phyloP scores from a whole-genome alignment of 2,888 invertebrate species.

The Eristalis intricaria region DNA sequence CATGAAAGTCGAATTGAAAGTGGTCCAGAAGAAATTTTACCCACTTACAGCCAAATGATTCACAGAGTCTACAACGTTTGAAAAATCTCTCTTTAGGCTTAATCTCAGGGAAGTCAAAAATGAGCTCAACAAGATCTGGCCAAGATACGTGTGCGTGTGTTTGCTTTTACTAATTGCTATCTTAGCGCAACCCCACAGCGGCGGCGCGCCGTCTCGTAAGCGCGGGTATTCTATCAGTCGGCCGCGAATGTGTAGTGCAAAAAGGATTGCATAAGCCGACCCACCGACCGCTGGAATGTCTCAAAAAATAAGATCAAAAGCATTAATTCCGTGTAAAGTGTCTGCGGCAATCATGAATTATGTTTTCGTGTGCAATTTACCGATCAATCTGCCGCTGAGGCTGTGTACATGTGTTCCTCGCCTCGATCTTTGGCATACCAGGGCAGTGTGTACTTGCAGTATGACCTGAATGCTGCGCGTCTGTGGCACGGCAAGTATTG shows the following conservation, averaged over 20 bases:
- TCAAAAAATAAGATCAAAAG: conserved; percentile 64
- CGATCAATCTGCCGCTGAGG: not conserved
- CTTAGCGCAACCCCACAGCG: not conserved
- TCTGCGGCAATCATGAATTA: not conserved
- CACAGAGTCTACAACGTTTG: not conserved
- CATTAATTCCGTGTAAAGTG: conserved; percentile 50
- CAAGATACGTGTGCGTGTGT: not conserved
- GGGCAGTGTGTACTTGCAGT: not conserved
- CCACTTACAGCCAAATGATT: not conserved
- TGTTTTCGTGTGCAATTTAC: not conserved
- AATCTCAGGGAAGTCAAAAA: not conserved
- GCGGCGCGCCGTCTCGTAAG: too few relatives aligned
- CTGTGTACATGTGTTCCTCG: not conserved
- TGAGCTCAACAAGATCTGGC: not conserved
- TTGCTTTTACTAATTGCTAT: not conserved
- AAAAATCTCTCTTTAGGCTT: not conserved
- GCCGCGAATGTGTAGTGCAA: not conserved
- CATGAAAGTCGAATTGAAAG: not conserved
- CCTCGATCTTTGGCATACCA: not conserved
- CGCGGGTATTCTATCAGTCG: not conserved
- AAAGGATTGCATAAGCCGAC: not conserved
- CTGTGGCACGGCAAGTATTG: not conserved
- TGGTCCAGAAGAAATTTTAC: not conserved
- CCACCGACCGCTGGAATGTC: conserved; percentile 30
- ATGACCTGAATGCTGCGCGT: not conserved